Conservation (phyloP, 2,888 invertebrate species). For the Cylloceria caligata region DNA sequence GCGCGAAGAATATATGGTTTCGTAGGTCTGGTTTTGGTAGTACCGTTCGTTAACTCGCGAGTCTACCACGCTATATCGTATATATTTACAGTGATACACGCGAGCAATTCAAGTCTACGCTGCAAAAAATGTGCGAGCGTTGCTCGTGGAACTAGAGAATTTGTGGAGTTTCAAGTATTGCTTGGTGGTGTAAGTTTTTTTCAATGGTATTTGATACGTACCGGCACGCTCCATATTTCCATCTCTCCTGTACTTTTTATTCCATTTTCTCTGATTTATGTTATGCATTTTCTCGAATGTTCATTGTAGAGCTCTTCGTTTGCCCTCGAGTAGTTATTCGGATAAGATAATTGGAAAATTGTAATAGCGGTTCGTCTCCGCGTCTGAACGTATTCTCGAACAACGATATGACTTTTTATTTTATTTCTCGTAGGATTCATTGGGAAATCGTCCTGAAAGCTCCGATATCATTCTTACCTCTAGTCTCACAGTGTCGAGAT, state of each 20-base stretch:
- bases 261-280: constrained; percentile 45
- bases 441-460: constrained; percentile 60
- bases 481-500: constrained; percentile 40
- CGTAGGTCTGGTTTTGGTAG: constrained; percentile 30
- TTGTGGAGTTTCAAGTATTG: constrained; percentile 56
- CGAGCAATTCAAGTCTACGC: constrained; percentile 58
- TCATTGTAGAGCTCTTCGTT: constrained; percentile 14
- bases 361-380: constrained; percentile 30
- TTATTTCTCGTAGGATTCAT: constrained; percentile 50
- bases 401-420: constrained; percentile 18
- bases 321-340: constrained; percentile 19
- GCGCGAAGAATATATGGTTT: constrained; percentile 51
- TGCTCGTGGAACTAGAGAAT: constrained; percentile 42
- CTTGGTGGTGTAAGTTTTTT: constrained; percentile 50
- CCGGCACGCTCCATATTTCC: constrained; percentile 37
- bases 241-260: constrained; percentile 8
- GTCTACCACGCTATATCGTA: constrained; percentile 10
- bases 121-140: constrained; percentile 32
- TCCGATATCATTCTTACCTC: constrained; percentile 45
- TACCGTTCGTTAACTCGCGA: constrained; percentile 53
- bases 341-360: constrained; percentile 54
- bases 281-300: constrained; percentile 53
- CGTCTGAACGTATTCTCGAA: constrained; percentile 23
- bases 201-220: constrained; percentile 51
- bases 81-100: constrained; percentile 54